Percentiles rank a stretch among this genome's conserved stretches.
Conservation (phyloP, 1,140 invertebrate species). For the Megathymus violae region DNA sequence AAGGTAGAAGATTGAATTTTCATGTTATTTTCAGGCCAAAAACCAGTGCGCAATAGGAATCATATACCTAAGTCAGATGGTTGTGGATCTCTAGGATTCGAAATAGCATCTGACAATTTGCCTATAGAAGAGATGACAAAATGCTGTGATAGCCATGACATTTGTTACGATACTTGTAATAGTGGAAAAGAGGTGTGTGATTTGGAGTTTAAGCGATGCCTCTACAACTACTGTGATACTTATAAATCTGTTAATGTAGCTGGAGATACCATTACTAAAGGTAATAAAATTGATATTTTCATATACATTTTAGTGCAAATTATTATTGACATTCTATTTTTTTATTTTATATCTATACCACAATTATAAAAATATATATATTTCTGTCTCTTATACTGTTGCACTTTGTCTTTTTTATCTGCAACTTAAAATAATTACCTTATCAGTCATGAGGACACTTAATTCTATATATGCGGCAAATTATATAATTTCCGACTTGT, state of each 20-base stretch:
- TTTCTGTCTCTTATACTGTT: too few relatives aligned
- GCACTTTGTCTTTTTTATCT: too few relatives aligned
- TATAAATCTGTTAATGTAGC: conserved; percentile 86
- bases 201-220: conserved; percentile 92
- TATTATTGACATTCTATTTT: too few relatives aligned
- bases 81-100: conserved; percentile 90
- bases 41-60: conserved; percentile 88
- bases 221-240: conserved; percentile 92
- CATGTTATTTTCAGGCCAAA: conserved; percentile 83
- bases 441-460: too few relatives aligned
- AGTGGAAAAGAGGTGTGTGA: conserved; percentile 94
- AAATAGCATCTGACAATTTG: conserved; percentile 90
- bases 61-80: conserved; percentile 91
- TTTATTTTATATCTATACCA: too few relatives aligned
- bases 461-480: too few relatives aligned
- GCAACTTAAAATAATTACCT: too few relatives aligned
- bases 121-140: conserved; percentile 91
- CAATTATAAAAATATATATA: too few relatives aligned
- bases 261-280: conserved; percentile 86
- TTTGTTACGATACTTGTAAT: conserved; percentile 96
- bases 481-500: too few relatives aligned
- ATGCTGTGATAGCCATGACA: conserved; percentile 94
- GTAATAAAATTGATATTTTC: conserved; percentile 66
- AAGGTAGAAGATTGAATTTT: conserved; percentile 5
- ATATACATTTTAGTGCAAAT: too few relatives aligned